These are phyloP conservation scores for Hydrozoanthus tunicans DNA, from an alignment of 64 coral and sea anemone species.

Conservation along the genomic window DNA sequence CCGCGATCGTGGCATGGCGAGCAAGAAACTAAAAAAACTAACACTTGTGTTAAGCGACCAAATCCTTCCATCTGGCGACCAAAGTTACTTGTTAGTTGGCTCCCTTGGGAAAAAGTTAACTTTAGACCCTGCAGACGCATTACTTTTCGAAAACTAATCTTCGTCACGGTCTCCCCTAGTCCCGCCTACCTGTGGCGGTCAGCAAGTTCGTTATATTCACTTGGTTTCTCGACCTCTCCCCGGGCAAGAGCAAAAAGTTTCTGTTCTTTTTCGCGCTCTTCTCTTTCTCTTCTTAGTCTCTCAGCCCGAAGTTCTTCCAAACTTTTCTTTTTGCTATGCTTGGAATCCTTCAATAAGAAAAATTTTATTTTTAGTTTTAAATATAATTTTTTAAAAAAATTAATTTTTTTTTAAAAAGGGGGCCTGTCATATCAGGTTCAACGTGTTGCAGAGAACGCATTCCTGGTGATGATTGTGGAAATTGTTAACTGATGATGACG, in stretches of 20 bases:
- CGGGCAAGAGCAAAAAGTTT: slow-evolving; percentile 53
- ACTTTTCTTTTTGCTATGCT: slow-evolving; percentile 55
- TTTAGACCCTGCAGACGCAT: background rate
- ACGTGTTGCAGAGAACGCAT: too few relatives aligned
- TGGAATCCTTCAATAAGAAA: slow-evolving; percentile 19
- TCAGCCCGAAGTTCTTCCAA: slow-evolving; percentile 89
- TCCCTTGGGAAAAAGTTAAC: too few relatives aligned
- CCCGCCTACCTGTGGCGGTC: slow-evolving; percentile 36
- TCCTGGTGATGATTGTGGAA: background rate
- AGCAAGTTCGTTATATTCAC: background rate
- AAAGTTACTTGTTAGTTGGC: too few relatives aligned
- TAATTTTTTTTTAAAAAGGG: background rate
- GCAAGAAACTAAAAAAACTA: too few relatives aligned
- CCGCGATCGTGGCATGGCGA: too few relatives aligned
- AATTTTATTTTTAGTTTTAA: background rate
- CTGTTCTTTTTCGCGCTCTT: slow-evolving; percentile 75
- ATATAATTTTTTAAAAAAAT: too few relatives aligned
- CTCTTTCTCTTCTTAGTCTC: slow-evolving; percentile 77
- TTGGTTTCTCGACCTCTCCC: slow-evolving; percentile 38
- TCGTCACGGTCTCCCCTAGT: background rate
- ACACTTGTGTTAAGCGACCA: too few relatives aligned
- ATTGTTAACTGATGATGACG: background rate
- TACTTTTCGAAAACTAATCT: too few relatives aligned
- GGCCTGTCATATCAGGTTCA: background rate
- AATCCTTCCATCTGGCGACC: too few relatives aligned